Conservation (phyloP, 2,113 vertebrate genomes). For the Antigone vipio region DNA sequence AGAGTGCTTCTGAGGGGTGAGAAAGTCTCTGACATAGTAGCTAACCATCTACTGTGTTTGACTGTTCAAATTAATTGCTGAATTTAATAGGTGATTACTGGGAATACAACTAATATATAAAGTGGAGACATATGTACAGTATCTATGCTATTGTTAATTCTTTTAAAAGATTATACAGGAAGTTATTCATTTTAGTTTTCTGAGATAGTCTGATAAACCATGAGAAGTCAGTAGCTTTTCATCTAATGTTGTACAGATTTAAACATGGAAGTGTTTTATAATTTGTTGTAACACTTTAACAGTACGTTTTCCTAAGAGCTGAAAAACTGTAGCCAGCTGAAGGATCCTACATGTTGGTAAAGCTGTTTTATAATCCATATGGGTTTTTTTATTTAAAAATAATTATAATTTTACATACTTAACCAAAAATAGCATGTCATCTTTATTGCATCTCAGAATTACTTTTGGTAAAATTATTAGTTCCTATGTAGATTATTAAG, state of each 20-base stretch:
- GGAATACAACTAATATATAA: not conserved
- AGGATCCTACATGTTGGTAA: not conserved
- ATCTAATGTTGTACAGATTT: not conserved
- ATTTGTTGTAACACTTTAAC: not conserved
- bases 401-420: not conserved
- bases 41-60: not conserved
- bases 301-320: not conserved
- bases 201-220: not conserved
- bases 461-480: not conserved
- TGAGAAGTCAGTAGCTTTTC: not conserved
- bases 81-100: not conserved
- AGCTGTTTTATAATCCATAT: not conserved
- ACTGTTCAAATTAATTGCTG: not conserved
- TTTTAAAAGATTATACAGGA: not conserved
- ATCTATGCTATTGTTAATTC: not conserved
- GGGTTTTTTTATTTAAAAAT: not conserved
- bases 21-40: not conserved
- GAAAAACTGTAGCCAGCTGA: not conserved
- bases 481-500: not conserved
- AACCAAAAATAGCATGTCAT: not conserved
- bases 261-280: not conserved
- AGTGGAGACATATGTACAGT: not conserved
- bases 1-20: not conserved
- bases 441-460: not conserved
- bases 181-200: not conserved